Conservation (phyloP, 2,113 vertebrate genomes). For the Nycticorax nycticorax region DNA sequence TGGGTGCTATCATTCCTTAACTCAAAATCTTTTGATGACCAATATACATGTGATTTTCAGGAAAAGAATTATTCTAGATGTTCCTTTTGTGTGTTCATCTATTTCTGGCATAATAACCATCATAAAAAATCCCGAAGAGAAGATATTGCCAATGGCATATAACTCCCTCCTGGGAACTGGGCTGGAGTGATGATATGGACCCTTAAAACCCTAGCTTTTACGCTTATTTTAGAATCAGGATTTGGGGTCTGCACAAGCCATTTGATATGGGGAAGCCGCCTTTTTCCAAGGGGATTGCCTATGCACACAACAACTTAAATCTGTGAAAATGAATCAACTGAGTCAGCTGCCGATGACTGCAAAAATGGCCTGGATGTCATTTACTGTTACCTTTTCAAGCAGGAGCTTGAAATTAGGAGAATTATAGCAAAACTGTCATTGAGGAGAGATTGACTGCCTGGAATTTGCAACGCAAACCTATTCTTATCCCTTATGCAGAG, state of each 20-base stretch:
- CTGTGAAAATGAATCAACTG: slow-evolving; percentile 43
- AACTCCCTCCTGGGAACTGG: not conserved
- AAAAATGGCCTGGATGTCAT: not conserved
- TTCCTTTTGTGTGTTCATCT: not conserved
- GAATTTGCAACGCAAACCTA: slow-evolving; percentile 38
- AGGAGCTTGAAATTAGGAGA: slow-evolving; percentile 55
- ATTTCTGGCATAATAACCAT: not conserved
- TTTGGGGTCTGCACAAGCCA: not conserved
- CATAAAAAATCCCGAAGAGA: not conserved
- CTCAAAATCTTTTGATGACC: not conserved
- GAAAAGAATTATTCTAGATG: not conserved
- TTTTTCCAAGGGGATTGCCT: slow-evolving; percentile 3
- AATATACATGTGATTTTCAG: not conserved
- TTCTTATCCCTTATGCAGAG: slow-evolving; percentile 23
- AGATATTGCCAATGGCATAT: not conserved
- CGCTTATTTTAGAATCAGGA: not conserved
- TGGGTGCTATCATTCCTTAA: not conserved
- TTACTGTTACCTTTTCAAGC: not conserved
- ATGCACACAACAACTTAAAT: not conserved
- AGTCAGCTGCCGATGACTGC: slow-evolving; percentile 36
- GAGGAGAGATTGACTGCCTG: not conserved
- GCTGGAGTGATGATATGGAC: not conserved
- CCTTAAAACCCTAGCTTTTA: not conserved
- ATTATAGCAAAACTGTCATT: slow-evolving; percentile 42
- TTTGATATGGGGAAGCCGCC: not conserved